Percentiles rank a stretch among this genome's conserved stretches.
These are phyloP conservation scores for Candoia aspera DNA, from an alignment of 2,113 vertebrate species.

Conservation along the genomic window DNA sequence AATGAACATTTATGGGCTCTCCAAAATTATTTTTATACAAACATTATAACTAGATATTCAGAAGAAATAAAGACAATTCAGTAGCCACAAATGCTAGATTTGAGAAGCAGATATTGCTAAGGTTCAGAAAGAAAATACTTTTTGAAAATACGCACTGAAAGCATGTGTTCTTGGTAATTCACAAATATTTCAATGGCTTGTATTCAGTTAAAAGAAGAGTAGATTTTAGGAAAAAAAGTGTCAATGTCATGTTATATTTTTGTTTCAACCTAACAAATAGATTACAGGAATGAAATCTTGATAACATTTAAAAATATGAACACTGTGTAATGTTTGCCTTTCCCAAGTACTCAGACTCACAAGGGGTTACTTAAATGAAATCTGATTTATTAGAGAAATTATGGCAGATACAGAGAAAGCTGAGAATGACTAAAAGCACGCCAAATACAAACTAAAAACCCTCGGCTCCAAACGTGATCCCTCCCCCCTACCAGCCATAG, in stretches of 20 bases:
- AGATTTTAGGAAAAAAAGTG: constrained; percentile 64
- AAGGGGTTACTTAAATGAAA: too few species aligned
- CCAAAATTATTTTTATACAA: constrained; percentile 46
- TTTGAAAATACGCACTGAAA: constrained; percentile 66
- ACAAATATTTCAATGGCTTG: constrained; percentile 59
- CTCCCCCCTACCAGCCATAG: too few species aligned
- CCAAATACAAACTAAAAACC: too few species aligned
- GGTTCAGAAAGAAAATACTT: constrained; percentile 63
- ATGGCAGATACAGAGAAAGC: too few species aligned
- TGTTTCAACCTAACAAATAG: constrained; percentile 46
- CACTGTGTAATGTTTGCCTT: too few species aligned
- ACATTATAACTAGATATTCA: constrained; percentile 64
- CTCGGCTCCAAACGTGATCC: too few species aligned
- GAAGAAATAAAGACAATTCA: constrained; percentile 44
- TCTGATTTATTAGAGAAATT: too few species aligned
- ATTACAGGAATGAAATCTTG: constrained; percentile 47
- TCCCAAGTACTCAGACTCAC: too few species aligned
- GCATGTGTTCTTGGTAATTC: constrained; percentile 60
- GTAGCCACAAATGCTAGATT: constrained; percentile 34
- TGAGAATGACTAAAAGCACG: too few species aligned
- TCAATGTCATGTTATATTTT: constrained; percentile 58
- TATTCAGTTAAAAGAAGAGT: constrained; percentile 34
- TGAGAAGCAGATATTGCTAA: constrained; percentile 61
- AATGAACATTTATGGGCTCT: constrained; percentile 61
- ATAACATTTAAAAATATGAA: constrained; percentile 28